Conservation (phyloP, 2,113 vertebrate species). For the Triplophysa dalaica region DNA sequence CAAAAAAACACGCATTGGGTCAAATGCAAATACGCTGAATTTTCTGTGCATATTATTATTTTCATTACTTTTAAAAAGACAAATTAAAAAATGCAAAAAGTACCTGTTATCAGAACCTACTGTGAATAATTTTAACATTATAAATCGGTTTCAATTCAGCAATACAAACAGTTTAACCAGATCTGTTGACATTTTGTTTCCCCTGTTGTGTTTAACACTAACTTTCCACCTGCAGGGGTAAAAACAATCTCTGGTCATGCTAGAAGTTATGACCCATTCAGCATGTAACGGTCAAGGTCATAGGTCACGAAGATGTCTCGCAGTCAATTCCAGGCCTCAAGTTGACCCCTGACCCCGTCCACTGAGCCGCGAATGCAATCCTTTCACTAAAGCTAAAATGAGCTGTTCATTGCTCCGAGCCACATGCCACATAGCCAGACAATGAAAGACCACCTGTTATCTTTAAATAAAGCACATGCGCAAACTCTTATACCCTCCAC, state of each 20-base stretch:
- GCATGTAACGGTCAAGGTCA: constrained; percentile 32
- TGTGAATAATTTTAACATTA: not conserved
- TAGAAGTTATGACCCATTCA: not conserved
- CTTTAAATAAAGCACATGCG: constrained; percentile 30
- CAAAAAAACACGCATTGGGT: not conserved
- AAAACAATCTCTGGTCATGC: not conserved
- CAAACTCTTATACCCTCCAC: constrained; percentile 10
- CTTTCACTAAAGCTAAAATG: constrained; percentile 31
- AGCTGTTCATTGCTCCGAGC: constrained; percentile 19
- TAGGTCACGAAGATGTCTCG: constrained; percentile 40
- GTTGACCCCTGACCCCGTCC: constrained; percentile 40
- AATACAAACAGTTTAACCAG: not conserved
- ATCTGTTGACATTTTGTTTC: not conserved
- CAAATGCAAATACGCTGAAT: too few relatives aligned
- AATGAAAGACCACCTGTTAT: constrained; percentile 51
- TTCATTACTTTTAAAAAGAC: too few relatives aligned
- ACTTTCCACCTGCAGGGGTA: constrained; percentile 3
- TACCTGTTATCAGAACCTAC: too few relatives aligned
- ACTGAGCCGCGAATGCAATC: constrained; percentile 1
- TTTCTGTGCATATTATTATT: too few relatives aligned
- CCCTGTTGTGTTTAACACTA: not conserved
- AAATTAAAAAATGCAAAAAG: too few relatives aligned
- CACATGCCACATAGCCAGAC: constrained; percentile 35
- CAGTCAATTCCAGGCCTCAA: constrained; percentile 16
- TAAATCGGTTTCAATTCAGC: not conserved